These are phyloP conservation scores for Meteorus colon DNA, from an alignment of 2,888 invertebrate genomes.

Conservation along the genomic window DNA sequence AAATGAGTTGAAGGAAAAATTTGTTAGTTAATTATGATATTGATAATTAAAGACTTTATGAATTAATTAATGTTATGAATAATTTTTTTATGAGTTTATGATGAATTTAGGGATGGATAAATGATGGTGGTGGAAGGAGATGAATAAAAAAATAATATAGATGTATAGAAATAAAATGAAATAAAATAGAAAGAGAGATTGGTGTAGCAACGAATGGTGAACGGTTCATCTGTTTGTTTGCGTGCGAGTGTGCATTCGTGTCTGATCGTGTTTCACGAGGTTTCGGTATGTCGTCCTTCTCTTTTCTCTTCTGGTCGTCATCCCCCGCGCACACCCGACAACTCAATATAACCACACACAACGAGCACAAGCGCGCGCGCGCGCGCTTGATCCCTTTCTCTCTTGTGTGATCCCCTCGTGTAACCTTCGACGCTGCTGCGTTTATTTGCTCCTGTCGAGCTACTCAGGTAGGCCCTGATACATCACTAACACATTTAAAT, in stretches of 20 bases:
- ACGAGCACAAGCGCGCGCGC: conserved; percentile 45
- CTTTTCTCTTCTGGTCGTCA: conserved; percentile 55
- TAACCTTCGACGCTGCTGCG: conserved; percentile 50
- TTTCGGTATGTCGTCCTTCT: conserved; percentile 56
- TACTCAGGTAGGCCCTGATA: conserved; percentile 61
- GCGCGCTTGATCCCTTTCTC: conserved; percentile 42
- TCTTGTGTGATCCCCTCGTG: conserved; percentile 40
- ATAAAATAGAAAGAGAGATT: conserved; percentile 37
- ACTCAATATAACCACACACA: conserved; percentile 63
- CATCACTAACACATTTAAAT: not conserved
- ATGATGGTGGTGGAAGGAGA: no score
- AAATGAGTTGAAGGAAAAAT: no score
- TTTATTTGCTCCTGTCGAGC: conserved; percentile 55
- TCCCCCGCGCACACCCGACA: conserved; percentile 62
- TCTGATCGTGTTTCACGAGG: conserved; percentile 71
- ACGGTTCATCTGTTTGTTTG: conserved; percentile 65
- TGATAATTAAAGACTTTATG: no score
- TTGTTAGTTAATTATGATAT: no score
- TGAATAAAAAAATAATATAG: conserved; percentile 41
- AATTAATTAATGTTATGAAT: no score
- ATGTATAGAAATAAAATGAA: not conserved
- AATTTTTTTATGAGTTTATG: no score
- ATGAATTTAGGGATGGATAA: no score
- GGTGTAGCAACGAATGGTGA: conserved; percentile 49
- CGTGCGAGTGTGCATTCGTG: conserved; percentile 68